Evolutionary conservation across 64 coral and sea anemone genomes (phyloP).

Genomic region (Anthopleura sola): DNA sequence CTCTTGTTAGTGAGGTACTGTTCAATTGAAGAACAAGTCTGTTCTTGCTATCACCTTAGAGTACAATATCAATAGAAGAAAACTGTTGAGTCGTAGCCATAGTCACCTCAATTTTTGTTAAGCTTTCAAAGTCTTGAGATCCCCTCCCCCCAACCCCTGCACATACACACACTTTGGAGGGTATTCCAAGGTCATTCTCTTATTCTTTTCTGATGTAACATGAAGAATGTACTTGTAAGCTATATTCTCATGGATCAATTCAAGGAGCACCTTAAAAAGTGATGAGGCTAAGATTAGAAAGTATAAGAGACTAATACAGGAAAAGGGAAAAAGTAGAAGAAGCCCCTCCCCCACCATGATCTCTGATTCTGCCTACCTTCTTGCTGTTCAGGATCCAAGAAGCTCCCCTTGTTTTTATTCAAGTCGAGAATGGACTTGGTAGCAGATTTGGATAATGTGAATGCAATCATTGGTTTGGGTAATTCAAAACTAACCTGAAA

Average conservation of each 20-base stretch:
- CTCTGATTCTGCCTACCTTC: not conserved
- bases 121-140: not conserved
- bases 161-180: no score
- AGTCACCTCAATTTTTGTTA: not conserved
- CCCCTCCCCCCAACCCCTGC: no score
- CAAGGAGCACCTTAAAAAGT: no score
- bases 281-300: no score
- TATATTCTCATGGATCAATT: no score
- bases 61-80: not conserved
- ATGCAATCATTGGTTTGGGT: constrained; percentile 48
- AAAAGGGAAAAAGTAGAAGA: no score
- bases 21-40: constrained; percentile 43
- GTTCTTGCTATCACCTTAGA: not conserved
- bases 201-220: no score
- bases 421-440: constrained; percentile 39
- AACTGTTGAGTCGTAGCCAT: not conserved
- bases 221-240: no score
- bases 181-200: no score
- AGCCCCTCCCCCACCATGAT: no score
- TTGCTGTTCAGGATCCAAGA: constrained; percentile 42
- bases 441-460: constrained; percentile 49
- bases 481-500: constrained; percentile 52
- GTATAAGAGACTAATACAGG: no score
- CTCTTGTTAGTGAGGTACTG: constrained; percentile 52
- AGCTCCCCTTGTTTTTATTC: constrained; percentile 50